Base-by-base conservation (phyloP, 2,888 invertebrate species). In the Polyommatus iphigenia region DNA sequence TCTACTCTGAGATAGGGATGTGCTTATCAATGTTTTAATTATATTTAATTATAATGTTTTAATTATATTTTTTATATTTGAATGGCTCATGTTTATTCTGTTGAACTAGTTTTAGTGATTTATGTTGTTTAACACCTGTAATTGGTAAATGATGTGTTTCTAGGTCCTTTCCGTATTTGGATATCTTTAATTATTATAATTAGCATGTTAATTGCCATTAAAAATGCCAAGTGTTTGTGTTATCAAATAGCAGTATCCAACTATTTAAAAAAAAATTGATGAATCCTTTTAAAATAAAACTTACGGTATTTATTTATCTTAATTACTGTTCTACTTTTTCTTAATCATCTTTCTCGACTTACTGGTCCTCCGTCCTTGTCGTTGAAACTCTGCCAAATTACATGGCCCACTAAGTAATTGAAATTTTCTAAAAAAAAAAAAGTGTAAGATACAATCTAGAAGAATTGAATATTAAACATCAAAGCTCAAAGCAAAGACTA, bases 301-400 rank as follows among this genome's bases (percentile, higher is more conserved):
- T 24, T 67, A 29, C 67, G 67, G 67, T 67, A 29, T 67, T 67
- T 15, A 32, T 67, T 67, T 29, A 67, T 67, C 67, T 32, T 29
- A 67, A 32, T 29, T 32, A 5, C 4, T 32, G 29, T 32, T 32
- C 67, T 67, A 29, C 18, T 67, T 67, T 24, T 59, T 67, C 24
- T 67, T 10, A 67, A 10, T 67, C 6, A 67, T 10, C 13, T 67
- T 32, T 67, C 2, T 29, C 5, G 29, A 29, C 29, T 29, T 67
- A 18, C 32, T 29, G 18, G 15, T 67, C 10, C 36, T 36, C 36
- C 36, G 36, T 36, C 24, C 67, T 67, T 29, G 67, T 50, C 29
- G 20, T 13, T 13, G 29, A 29, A 67, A 67, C 29, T 13, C 24
- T 67, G 10, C 8, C 5, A 67, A 67, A 29, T 62, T 10, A 10